These are phyloP conservation scores for Esox niger DNA, from an alignment of 2,113 vertebrate genomes.

Conservation along the genomic window DNA sequence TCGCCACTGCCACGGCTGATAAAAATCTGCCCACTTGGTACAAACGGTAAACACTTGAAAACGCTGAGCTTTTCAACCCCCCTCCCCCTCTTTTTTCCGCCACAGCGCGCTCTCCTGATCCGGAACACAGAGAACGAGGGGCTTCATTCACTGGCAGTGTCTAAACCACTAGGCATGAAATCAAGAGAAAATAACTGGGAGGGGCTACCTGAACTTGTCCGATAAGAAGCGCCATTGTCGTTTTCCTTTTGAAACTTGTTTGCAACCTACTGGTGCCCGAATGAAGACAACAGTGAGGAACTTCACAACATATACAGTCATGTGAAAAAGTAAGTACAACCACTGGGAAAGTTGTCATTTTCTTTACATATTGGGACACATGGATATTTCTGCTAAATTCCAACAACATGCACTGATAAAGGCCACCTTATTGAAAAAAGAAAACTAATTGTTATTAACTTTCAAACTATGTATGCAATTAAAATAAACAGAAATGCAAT, in stretches of 20 bases:
- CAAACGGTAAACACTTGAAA: conserved; percentile 75
- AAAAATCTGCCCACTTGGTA: conserved; percentile 82
- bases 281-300: conserved; percentile 12
- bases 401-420: too few relatives aligned
- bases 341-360: too few relatives aligned
- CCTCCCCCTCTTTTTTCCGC: conserved; percentile 37
- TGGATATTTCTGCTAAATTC: too few relatives aligned
- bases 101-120: conserved; percentile 30
- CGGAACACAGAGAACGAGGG: conserved; percentile 7
- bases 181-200: conserved; percentile 19
- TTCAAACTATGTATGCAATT: too few relatives aligned
- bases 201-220: too few relatives aligned
- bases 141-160: not conserved
- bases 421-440: too few relatives aligned
- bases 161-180: not conserved
- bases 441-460: too few relatives aligned
- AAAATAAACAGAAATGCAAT: too few relatives aligned
- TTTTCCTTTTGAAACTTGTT: not conserved
- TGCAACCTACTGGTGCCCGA: not conserved
- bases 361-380: too few relatives aligned
- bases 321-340: too few relatives aligned
- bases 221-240: too few relatives aligned
- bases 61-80: conserved; percentile 74
- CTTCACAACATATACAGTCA: not conserved
- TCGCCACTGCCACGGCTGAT: conserved; percentile 64